Evolutionary conservation across 2,113 vertebrate species (phyloP).

Genomic region (Psittacara wagleri): DNA sequence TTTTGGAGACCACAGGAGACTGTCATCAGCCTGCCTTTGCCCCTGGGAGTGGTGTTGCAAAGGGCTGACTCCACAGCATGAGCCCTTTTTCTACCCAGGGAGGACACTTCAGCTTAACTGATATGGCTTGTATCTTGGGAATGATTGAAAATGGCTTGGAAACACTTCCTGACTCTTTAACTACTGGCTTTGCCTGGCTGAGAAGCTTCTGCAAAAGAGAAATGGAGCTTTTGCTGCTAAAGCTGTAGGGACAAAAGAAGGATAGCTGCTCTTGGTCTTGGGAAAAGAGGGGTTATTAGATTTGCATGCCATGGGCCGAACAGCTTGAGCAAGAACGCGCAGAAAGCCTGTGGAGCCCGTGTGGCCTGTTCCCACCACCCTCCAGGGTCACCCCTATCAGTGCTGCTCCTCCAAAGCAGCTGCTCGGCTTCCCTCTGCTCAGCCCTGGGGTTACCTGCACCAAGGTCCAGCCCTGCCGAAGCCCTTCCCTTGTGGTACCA

Average conservation of each 20-base stretch:
- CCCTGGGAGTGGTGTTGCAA: background rate
- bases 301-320: background rate
- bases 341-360: background rate
- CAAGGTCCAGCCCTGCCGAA: accelerated
- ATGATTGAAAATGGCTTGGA: background rate
- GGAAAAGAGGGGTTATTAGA: background rate
- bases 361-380: accelerated
- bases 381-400: background rate
- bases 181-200: background rate
- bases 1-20: background rate
- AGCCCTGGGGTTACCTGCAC: background rate
- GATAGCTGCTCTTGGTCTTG: background rate
- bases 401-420: background rate
- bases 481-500: accelerated
- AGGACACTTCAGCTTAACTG: background rate
- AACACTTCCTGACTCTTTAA: background rate
- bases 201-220: background rate
- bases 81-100: background rate
- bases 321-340: background rate
- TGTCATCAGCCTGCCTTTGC: background rate
- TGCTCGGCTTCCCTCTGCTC: background rate
- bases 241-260: accelerated
- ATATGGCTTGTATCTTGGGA: background rate
- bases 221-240: background rate
- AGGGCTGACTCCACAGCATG: background rate